Percentiles rank a stretch among this genome's conserved stretches.
Evolutionary conservation across 2,888 invertebrate species (phyloP).

Genomic region (Agrotis puta): DNA sequence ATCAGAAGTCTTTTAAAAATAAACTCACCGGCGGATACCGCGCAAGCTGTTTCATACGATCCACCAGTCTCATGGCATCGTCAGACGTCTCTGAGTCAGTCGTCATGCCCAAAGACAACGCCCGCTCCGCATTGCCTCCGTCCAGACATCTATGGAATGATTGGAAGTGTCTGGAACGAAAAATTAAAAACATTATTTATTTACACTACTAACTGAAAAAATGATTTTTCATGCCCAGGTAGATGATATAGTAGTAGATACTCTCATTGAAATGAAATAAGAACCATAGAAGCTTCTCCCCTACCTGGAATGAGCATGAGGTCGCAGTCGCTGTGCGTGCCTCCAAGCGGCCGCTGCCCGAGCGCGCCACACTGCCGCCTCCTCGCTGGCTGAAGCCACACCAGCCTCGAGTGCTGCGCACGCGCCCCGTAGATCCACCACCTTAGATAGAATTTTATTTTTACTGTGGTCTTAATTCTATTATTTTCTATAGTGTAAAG

Average conservation of each 20-base stretch:
- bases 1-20: background rate
- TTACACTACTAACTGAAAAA: background rate
- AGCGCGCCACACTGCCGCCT: conserved; percentile 93
- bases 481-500: background rate
- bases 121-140: conserved; percentile 79
- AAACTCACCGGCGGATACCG: conserved; percentile 82
- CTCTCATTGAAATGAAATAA: background rate
- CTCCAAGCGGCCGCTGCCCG: conserved; percentile 93
- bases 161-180: conserved; percentile 83
- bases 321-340: conserved; percentile 92
- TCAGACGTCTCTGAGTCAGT: conserved; percentile 88
- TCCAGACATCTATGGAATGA: conserved; percentile 84
- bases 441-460: conserved; percentile 68
- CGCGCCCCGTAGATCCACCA: conserved; percentile 94
- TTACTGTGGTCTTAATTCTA: background rate
- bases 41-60: conserved; percentile 87
- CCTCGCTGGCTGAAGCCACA: conserved; percentile 92
- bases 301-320: conserved; percentile 90
- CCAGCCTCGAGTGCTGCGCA: conserved; percentile 95
- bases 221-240: background rate
- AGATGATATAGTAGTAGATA: no score
- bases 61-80: conserved; percentile 87
- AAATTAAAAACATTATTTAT: background rate
- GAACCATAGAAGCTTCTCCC: background rate
- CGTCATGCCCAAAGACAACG: conserved; percentile 83